Percentiles rank a stretch among this genome's conserved stretches.
phyloP scores from a whole-genome alignment of 1,140 invertebrate genomes.

The Danaus plexippus region DNA sequence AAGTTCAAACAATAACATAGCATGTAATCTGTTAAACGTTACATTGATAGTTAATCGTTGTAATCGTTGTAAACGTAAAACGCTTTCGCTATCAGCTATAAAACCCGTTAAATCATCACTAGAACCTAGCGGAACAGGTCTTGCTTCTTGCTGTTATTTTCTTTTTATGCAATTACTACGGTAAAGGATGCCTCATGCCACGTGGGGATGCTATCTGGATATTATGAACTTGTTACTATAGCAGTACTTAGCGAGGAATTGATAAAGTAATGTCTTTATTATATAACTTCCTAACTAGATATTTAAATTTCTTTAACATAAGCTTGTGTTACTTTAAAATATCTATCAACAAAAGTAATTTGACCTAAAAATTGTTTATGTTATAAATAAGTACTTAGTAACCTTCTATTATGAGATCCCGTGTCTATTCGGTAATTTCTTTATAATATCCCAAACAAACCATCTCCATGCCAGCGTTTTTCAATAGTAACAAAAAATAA shows the following conservation, averaged over 20 bases:
- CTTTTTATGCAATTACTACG: constrained; percentile 55
- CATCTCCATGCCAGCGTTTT: neutral
- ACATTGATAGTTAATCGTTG: constrained; percentile 6
- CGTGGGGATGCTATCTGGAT: constrained; percentile 9
- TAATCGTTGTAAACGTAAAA: constrained; percentile 8
- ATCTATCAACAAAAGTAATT: no score
- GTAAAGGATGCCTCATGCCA: constrained; percentile 36
- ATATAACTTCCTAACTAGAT: no score
- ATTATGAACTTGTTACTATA: no score
- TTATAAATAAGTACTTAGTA: neutral
- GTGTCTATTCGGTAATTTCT: constrained; percentile 10
- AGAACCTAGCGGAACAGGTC: constrained; percentile 52
- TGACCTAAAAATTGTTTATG: no score
- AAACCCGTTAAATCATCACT: constrained; percentile 41
- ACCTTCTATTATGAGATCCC: constrained; percentile 13
- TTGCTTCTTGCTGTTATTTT: constrained; percentile 38
- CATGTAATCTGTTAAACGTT: no score
- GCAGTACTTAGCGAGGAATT: no score
- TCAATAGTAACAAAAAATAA: neutral
- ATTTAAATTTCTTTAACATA: no score
- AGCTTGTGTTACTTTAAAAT: no score
- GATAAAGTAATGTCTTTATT: no score
- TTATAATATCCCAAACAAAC: neutral
- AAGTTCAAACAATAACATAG: no score
- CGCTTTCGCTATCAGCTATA: constrained; percentile 18